A percentile compares a stretch with the other conserved stretches of the same genome.
These are phyloP conservation scores for Chroicocephalus ridibundus DNA, from an alignment of 2,113 vertebrate species.

Conservation along the genomic window DNA sequence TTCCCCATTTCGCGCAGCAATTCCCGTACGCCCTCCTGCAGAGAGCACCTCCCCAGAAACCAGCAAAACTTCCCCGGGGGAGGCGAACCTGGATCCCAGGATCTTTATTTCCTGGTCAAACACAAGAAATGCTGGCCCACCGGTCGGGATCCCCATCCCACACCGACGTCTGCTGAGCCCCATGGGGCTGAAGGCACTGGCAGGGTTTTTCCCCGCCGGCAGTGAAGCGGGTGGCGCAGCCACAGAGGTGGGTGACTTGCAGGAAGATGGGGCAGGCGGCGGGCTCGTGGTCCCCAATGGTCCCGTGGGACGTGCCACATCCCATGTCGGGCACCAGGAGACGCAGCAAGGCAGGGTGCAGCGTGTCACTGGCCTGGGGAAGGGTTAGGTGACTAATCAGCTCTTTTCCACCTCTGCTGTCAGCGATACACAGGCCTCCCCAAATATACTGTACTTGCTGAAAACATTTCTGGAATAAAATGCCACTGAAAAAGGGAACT, in stretches of 20 bases:
- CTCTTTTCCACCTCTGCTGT: background rate
- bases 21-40: background rate
- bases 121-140: rapidly evolving
- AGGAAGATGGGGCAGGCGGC: background rate
- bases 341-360: rapidly evolving
- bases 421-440: rapidly evolving
- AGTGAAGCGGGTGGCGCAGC: rapidly evolving
- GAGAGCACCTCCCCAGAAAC: background rate
- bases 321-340: background rate
- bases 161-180: background rate
- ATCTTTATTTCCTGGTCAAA: background rate
- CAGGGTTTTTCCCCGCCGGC: rapidly evolving
- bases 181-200: background rate
- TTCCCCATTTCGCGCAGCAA: background rate
- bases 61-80: background rate
- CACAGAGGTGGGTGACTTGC: rapidly evolving
- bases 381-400: background rate
- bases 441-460: background rate
- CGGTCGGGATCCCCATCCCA: rapidly evolving
- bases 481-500: background rate
- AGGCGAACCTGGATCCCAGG: background rate
- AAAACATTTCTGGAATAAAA: background rate
- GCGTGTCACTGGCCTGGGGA: background rate
- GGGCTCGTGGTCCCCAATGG: background rate
- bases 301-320: background rate